Base-by-base conservation (phyloP, 2,797 vertebrate genomes). In the Hydrolagus colliei region DNA sequence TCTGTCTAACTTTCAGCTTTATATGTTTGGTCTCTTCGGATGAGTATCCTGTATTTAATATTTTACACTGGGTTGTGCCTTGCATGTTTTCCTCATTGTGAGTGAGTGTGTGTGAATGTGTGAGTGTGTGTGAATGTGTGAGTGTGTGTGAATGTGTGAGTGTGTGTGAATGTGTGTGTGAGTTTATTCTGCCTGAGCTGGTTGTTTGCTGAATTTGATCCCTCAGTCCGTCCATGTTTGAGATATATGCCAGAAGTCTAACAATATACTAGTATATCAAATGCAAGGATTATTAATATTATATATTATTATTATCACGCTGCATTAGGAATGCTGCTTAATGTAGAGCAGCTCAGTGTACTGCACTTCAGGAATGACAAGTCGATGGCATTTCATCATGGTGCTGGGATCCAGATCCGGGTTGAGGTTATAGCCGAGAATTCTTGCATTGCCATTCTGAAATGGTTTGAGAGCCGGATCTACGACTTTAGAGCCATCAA, bases 401-500 rank as follows among this genome's bases (percentile, higher is more conserved):
- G 89, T 94, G 6, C 86, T 82, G 0, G 86, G 88, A 80, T 93
- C 90, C 76, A 96, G 85, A 18, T 80, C 88, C 1, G 86, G 87
- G 59, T 87, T 94, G 80, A 98, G 90, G 87, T 95, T 96, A 87
- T 97, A 97, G 61, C 96, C 96, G 86, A 96, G 92, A 87, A 97
- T 96, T 35, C 92, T 87, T 0, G 95, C 95, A 18, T 78, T 7
- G 59, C 96, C 96, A 0, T 94, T 90, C 90, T 97, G 96, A 87
- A 89, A 96, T 0, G 96, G 96, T 87, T 89, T 92, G 85, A 97
- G 82, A 4, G 61, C 86, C 1, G 5, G 85, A 27, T 96, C 93
- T 59, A 88, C 89, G 41, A 97, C 89, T 3, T 91, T 79, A 0
- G 86, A 88, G 1, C 86, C 90, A 74, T 90, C 88, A 22, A 95